Conservation (phyloP, 2,113 vertebrate genomes). For the Centropus bengalensis region DNA sequence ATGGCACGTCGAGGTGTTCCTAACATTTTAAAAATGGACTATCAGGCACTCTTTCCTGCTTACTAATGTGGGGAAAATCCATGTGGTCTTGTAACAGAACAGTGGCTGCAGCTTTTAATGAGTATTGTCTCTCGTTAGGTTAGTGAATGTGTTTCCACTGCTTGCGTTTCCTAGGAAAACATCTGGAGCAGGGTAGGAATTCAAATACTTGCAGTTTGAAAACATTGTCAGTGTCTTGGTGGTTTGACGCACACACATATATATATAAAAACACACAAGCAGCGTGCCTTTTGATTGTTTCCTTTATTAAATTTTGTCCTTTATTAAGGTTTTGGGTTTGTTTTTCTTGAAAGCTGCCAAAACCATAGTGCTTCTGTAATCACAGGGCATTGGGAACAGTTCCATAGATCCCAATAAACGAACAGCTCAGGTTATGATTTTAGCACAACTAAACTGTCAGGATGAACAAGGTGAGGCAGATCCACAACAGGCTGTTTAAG, state of each 20-base stretch:
- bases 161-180: not conserved
- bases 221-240: not conserved
- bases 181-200: not conserved
- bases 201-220: not conserved
- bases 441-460: not conserved
- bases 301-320: not conserved
- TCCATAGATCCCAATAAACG: not conserved
- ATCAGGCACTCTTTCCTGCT: not conserved
- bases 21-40: not conserved
- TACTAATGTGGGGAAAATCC: not conserved
- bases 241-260: not conserved
- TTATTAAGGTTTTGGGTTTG: no score
- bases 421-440: not conserved
- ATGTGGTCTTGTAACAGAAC: not conserved
- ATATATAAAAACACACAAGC: not conserved
- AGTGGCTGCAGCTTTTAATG: conserved; percentile 10
- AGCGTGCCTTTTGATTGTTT: not conserved
- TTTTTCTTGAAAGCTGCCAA: not conserved
- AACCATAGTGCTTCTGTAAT: not conserved
- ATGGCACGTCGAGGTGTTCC: not conserved
- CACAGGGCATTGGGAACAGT: not conserved
- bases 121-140: not conserved
- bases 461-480: not conserved
- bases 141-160: not conserved
- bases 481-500: not conserved